Percentiles rank a stretch among this genome's conserved stretches.
Conservation (phyloP, 1,140 invertebrate species). For the Tetramorium alpestre region DNA sequence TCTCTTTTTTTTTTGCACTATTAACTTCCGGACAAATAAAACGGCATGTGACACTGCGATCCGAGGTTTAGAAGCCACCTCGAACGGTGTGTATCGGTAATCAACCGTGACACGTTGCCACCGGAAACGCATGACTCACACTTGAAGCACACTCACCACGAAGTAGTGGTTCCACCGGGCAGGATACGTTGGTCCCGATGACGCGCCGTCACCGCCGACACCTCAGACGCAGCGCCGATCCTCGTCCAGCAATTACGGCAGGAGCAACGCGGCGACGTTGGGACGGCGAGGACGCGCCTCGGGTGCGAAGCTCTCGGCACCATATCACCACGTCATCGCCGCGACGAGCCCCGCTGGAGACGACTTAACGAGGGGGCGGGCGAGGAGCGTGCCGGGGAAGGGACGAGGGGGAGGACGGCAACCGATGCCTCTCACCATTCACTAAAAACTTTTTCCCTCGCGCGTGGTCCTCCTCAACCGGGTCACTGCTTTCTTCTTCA, state of each 20-base stretch:
- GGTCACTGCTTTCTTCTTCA: slow-evolving; percentile 53
- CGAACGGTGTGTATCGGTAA: background rate
- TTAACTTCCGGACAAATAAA: background rate
- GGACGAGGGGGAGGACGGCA: background rate
- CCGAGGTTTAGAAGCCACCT: background rate
- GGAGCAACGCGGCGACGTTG: slow-evolving; percentile 22
- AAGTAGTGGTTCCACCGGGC: slow-evolving; percentile 81
- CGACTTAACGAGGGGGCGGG: background rate
- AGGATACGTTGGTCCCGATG: slow-evolving; percentile 69
- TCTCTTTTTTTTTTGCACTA: background rate
- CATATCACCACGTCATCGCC: slow-evolving; percentile 77
- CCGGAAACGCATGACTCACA: slow-evolving; percentile 30
- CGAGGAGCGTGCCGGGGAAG: background rate
- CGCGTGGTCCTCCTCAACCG: background rate
- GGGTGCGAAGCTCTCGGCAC: slow-evolving; percentile 73
- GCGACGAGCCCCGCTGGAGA: slow-evolving; percentile 45
- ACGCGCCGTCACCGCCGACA: slow-evolving; percentile 56
- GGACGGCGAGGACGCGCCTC: slow-evolving; percentile 69
- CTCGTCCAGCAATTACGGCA: slow-evolving; percentile 29
- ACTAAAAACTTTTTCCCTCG: slow-evolving; percentile 18
- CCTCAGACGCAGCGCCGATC: slow-evolving; percentile 58
- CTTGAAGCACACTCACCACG: slow-evolving; percentile 76
- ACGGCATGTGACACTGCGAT: background rate
- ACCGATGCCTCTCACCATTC: slow-evolving; percentile 41
- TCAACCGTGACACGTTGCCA: background rate